phyloP scores from a whole-genome alignment of 1,140 invertebrate species.

The Choristoneura fumiferana region DNA sequence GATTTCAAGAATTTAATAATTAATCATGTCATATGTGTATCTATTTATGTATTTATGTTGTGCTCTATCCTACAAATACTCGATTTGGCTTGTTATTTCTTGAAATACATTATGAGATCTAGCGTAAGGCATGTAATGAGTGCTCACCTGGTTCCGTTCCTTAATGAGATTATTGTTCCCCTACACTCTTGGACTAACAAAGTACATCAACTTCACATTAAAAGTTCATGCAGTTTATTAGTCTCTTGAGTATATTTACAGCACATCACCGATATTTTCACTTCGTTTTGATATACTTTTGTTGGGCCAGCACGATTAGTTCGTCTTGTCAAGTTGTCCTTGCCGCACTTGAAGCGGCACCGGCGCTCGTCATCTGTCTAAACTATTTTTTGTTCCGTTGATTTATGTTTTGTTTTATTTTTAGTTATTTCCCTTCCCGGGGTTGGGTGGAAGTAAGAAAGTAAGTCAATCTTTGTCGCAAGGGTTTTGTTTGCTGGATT shows the following conservation, averaged over 20 bases:
- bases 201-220: no score
- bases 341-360: no score
- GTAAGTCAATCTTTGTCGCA: constrained; percentile 61
- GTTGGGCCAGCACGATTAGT: no score
- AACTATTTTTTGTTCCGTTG: constrained; percentile 29
- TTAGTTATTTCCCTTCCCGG: constrained; percentile 70
- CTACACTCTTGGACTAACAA: no score
- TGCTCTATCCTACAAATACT: constrained; percentile 25
- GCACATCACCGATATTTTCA: no score
- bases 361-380: no score
- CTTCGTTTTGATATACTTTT: no score
- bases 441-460: constrained; percentile 61
- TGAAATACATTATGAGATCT: not conserved
- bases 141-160: not conserved
- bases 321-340: no score
- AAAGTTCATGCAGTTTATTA: no score
- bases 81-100: not conserved
- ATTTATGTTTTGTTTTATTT: constrained; percentile 66
- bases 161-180: no score
- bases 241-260: no score
- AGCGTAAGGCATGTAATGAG: not conserved
- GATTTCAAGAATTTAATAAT: constrained; percentile 39
- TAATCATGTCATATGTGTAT: constrained; percentile 30
- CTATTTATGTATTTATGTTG: constrained; percentile 38
- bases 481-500: constrained; percentile 59